Conservation (phyloP, 2,888 invertebrate genomes). For the Macrosoma leucophasiata region DNA sequence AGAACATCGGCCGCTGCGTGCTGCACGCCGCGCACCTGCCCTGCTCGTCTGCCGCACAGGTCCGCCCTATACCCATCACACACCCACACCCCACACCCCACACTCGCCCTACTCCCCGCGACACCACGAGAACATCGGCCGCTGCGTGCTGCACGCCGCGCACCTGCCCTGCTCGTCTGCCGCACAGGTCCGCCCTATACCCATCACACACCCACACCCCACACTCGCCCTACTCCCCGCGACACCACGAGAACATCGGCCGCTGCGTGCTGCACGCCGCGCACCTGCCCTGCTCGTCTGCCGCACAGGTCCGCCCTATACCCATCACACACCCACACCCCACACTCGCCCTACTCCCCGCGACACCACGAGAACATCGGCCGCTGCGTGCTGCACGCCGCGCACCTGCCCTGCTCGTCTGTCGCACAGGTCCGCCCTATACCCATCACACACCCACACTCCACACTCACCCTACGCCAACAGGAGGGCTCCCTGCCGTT, state of each 20-base stretch:
- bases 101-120: constrained; percentile 87
- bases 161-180: constrained; percentile 75
- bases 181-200: constrained; percentile 64
- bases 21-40: constrained; percentile 80
- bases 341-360: not conserved
- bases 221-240: constrained; percentile 87
- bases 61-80: constrained; percentile 8
- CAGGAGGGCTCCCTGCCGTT: constrained; percentile 78
- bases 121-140: constrained; percentile 91
- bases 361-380: constrained; percentile 81
- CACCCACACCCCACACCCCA: too few relatives aligned
- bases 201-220: not conserved
- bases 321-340: constrained; percentile 55
- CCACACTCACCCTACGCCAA: constrained; percentile 80
- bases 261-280: constrained; percentile 86
- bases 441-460: constrained; percentile 64
- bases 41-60: constrained; percentile 77
- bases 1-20: constrained; percentile 92
- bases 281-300: constrained; percentile 75
- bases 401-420: constrained; percentile 77
- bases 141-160: constrained; percentile 85
- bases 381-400: constrained; percentile 86
- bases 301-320: constrained; percentile 70
- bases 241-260: constrained; percentile 91
- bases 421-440: constrained; percentile 77